Conservation (phyloP, 2,888 invertebrate genomes). For the Acanthacorydalis orientalis region DNA sequence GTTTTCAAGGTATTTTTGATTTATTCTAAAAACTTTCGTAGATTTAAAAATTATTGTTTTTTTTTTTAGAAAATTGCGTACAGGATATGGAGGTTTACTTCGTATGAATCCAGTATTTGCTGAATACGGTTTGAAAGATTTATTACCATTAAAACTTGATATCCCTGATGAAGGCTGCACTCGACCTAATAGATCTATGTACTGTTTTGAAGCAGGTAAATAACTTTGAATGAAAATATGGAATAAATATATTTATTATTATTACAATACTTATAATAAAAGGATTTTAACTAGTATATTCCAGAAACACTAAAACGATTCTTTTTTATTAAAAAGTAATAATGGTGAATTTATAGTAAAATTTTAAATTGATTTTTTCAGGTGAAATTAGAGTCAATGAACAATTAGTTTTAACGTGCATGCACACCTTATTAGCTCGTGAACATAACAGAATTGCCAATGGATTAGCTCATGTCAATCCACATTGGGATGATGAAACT, state of each 20-base stretch:
- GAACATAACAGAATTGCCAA: constrained; percentile 80
- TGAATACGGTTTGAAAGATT: constrained; percentile 73
- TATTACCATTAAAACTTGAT: constrained; percentile 73
- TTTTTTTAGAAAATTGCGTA: constrained; percentile 51
- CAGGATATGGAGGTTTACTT: constrained; percentile 64
- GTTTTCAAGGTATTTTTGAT: constrained; percentile 44
- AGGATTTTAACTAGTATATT: no score
- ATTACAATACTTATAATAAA: no score
- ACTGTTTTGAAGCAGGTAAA: constrained; percentile 80
- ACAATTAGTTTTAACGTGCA: constrained; percentile 73
- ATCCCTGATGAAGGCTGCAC: constrained; percentile 88
- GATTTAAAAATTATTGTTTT: not conserved
- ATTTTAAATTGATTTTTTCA: constrained; percentile 18
- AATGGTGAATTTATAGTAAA: no score
- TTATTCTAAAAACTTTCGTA: no score
- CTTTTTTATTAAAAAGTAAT: no score
- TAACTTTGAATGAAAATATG: constrained; percentile 2
- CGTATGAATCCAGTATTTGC: constrained; percentile 81
- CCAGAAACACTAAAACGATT: no score
- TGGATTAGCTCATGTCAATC: constrained; percentile 61
- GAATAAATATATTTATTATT: no score
- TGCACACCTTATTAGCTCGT: constrained; percentile 81
- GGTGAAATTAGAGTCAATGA: constrained; percentile 88
- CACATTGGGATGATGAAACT: constrained; percentile 88
- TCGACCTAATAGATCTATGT: constrained; percentile 75